phyloP scores from a whole-genome alignment of 2,797 vertebrate genomes.

The Eidolon dupreanum region DNA sequence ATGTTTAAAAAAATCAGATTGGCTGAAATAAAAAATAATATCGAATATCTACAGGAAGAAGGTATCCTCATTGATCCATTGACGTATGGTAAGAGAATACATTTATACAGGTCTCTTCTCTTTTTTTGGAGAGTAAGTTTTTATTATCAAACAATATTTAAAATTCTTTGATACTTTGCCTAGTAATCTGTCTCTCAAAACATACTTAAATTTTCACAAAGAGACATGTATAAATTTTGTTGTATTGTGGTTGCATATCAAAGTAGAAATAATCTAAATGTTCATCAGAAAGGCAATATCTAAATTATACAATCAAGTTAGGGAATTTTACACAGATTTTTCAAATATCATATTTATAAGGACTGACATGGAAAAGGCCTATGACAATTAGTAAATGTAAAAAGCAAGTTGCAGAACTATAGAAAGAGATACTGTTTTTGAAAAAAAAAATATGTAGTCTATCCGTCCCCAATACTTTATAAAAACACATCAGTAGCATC shows the following conservation, averaged over 20 bases:
- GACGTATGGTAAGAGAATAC: not conserved
- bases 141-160: not conserved
- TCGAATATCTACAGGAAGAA: not conserved
- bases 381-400: conserved; percentile 6
- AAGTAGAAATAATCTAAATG: not conserved
- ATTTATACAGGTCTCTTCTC: not conserved
- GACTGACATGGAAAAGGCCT: not conserved
- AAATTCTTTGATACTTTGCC: not conserved
- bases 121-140: not conserved
- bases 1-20: not conserved
- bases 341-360: not conserved
- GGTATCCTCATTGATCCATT: not conserved
- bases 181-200: not conserved
- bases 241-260: not conserved
- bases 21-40: not conserved
- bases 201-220: not conserved
- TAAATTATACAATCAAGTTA: not conserved
- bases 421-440: not conserved
- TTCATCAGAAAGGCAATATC: not conserved
- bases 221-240: not conserved
- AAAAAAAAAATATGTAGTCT: not conserved
- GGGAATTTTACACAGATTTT: not conserved
- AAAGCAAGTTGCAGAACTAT: not conserved
- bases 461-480: not conserved
- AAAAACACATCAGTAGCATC: not conserved